phyloP scores from a whole-genome alignment of 2,888 invertebrate species.

The Lasioglossum marginatum region DNA sequence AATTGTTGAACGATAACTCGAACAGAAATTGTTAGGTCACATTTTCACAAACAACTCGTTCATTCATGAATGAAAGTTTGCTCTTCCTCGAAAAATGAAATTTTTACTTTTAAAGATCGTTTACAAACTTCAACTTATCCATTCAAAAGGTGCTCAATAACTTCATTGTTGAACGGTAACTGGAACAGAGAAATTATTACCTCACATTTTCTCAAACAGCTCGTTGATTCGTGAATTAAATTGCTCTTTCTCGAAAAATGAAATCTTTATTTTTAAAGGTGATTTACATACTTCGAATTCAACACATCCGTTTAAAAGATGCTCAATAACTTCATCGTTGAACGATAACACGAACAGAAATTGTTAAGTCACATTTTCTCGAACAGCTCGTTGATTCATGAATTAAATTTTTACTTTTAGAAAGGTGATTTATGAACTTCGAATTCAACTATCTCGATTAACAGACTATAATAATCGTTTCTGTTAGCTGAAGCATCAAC shows the following conservation, averaged over 20 bases:
- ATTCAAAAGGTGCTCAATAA: no score
- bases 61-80: neutral
- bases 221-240: no score
- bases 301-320: neutral
- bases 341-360: neutral
- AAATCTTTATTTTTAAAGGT: no score
- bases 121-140: no score
- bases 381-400: no score
- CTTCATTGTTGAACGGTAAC: no score
- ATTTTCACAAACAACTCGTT: neutral
- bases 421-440: neutral
- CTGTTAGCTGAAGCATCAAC: neutral
- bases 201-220: no score
- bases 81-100: neutral
- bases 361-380: no score
- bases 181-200: no score
- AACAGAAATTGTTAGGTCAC: neutral
- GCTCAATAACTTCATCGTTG: neutral
- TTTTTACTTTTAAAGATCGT: neutral
- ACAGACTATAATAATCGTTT: neutral
- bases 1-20: neutral
- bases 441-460: neutral
- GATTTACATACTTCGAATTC: no score
- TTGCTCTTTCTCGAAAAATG: no score
- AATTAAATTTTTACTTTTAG: no score